A percentile compares a stretch with the other conserved stretches of the same genome.
phyloP scores from a whole-genome alignment of 2,797 vertebrate species.

The Enteromius paludinosus region DNA sequence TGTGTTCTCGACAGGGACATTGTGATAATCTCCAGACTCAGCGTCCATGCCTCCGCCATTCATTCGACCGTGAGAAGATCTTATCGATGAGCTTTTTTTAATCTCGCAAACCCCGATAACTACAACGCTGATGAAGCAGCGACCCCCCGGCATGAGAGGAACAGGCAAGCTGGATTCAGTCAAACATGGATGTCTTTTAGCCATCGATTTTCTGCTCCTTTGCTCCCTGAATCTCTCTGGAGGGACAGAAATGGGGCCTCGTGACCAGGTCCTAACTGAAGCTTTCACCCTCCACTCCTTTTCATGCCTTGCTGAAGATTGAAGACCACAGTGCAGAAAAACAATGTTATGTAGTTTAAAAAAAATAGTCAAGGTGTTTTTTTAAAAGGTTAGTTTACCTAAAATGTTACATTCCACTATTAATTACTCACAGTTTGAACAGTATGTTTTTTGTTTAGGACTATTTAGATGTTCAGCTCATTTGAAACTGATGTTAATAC shows the following conservation, averaged over 20 bases:
- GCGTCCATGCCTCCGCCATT: conserved; percentile 3
- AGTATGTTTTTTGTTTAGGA: background rate
- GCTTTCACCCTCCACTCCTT: background rate
- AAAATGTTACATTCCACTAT: too few species aligned
- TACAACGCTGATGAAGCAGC: conserved; percentile 49
- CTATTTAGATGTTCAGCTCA: background rate
- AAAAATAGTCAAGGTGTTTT: background rate
- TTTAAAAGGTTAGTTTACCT: background rate
- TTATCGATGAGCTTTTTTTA: conserved; percentile 40
- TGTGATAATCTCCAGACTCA: conserved; percentile 35
- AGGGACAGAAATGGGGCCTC: conserved; percentile 28
- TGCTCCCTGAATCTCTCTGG: conserved; percentile 27
- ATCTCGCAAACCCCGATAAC: conserved; percentile 43
- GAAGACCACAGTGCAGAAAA: conserved; percentile 14
- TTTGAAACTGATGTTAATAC: background rate
- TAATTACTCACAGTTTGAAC: too few species aligned
- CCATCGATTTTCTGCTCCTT: conserved; percentile 50
- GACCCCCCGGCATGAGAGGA: conserved; percentile 46
- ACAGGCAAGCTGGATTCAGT: conserved; percentile 40
- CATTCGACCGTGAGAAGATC: conserved; percentile 41
- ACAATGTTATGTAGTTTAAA: background rate
- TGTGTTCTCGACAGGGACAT: conserved; percentile 16
- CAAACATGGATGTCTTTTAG: conserved; percentile 53
- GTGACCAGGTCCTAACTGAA: conserved; percentile 19
- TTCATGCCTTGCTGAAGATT: background rate